These are phyloP conservation scores for Parnassius glacialis DNA, from an alignment of 2,888 invertebrate genomes.

Conservation along the genomic window DNA sequence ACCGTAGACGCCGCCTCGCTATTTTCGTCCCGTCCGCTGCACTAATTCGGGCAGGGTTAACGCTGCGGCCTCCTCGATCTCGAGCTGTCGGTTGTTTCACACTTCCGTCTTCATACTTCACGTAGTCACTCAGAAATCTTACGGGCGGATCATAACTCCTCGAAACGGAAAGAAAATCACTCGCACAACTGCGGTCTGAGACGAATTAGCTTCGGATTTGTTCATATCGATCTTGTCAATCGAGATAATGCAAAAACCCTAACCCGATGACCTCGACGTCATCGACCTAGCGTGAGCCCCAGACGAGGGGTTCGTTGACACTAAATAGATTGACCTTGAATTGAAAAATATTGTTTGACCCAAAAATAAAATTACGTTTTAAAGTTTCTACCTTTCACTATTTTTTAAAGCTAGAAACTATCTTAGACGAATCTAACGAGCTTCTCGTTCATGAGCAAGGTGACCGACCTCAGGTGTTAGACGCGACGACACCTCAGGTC, in stretches of 20 bases:
- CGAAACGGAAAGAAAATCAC: conserved; percentile 35
- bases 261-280: conserved; percentile 64
- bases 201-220: conserved; percentile 25
- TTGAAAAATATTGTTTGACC: conserved; percentile 56
- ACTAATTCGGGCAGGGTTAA: conserved; percentile 81
- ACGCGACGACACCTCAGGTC: conserved; percentile 76
- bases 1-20: conserved; percentile 78
- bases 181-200: conserved; percentile 33
- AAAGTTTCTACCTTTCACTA: conserved; percentile 10
- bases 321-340: conserved; percentile 73
- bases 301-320: conserved; percentile 76
- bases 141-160: conserved; percentile 33
- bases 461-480: conserved; percentile 72
- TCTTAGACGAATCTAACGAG: conserved; percentile 29
- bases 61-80: conserved; percentile 70
- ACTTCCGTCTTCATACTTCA: conserved; percentile 71
- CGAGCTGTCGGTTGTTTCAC: conserved; percentile 58
- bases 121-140: conserved; percentile 54
- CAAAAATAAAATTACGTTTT: conserved; percentile 45
- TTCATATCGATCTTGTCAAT: conserved; percentile 25
- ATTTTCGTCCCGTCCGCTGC: conserved; percentile 78
- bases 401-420: conserved; percentile 30
- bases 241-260: conserved; percentile 37
- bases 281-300: conserved; percentile 73
- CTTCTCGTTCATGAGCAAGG: conserved; percentile 52